Evolutionary conservation across 2,113 vertebrate species (phyloP).

Genomic region (Cynopterus brachyotis): DNA sequence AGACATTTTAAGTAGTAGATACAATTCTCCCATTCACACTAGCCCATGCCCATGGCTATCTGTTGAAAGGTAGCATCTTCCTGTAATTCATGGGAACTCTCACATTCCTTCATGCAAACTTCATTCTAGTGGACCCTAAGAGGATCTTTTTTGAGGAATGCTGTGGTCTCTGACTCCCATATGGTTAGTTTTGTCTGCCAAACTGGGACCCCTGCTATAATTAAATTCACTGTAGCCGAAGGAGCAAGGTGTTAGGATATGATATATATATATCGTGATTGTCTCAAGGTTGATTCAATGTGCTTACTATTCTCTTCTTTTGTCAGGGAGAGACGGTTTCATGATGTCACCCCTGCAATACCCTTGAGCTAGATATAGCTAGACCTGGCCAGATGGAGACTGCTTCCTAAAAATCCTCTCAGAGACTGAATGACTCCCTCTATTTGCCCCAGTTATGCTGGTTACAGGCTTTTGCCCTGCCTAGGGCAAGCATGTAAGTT

Average conservation of each 20-base stretch:
- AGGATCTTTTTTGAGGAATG: neutral
- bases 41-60: neutral
- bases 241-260: neutral
- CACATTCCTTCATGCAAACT: neutral
- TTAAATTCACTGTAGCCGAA: neutral
- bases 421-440: neutral
- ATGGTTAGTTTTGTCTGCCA: neutral
- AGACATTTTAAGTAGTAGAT: neutral
- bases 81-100: neutral
- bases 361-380: neutral
- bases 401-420: neutral
- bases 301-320: neutral
- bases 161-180: neutral
- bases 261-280: neutral
- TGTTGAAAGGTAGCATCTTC: neutral
- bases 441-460: neutral
- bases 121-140: neutral
- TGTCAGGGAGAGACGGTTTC: neutral
- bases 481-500: neutral
- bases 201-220: neutral
- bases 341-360: neutral
- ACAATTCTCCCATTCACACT: neutral
- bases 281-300: neutral
- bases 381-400: neutral
- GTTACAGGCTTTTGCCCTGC: neutral